Evolutionary conservation across 2,113 vertebrate genomes (phyloP).

Genomic region (Amphiprion percula): DNA sequence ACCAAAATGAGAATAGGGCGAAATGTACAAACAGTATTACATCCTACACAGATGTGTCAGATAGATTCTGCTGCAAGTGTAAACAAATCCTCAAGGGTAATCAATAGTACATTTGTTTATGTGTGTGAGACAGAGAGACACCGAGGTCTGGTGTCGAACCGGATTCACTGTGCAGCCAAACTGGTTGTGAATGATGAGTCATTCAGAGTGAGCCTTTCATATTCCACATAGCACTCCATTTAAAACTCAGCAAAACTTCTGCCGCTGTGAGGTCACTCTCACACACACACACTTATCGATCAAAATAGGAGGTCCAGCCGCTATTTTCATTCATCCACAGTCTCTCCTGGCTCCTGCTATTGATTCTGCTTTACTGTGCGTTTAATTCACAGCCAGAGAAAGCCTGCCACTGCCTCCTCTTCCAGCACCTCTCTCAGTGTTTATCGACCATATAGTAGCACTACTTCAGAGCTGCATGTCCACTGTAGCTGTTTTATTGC

Average conservation of each 20-base stretch:
- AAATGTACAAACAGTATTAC: neutral
- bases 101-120: slow-evolving; percentile 11
- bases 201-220: slow-evolving; percentile 49
- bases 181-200: slow-evolving; percentile 58
- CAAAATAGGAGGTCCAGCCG: slow-evolving; percentile 45
- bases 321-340: slow-evolving; percentile 71
- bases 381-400: slow-evolving; percentile 70
- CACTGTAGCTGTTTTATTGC: slow-evolving; percentile 34
- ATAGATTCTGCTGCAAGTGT: neutral
- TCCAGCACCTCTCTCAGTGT: slow-evolving; percentile 63
- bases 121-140: neutral
- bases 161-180: neutral
- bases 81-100: slow-evolving; percentile 24
- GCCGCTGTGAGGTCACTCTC: slow-evolving; percentile 15
- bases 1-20: neutral
- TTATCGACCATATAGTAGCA: slow-evolving; percentile 62
- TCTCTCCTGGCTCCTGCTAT: slow-evolving; percentile 65
- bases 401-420: slow-evolving; percentile 49
- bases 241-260: slow-evolving; percentile 38
- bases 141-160: slow-evolving; percentile 9
- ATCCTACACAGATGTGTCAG: neutral
- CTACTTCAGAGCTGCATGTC: slow-evolving; percentile 32
- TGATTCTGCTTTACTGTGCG: slow-evolving; percentile 64
- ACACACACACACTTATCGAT: slow-evolving; percentile 50
- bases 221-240: slow-evolving; percentile 48